Conservation (phyloP, 2,797 vertebrate genomes). For the Aphelocoma californica region DNA sequence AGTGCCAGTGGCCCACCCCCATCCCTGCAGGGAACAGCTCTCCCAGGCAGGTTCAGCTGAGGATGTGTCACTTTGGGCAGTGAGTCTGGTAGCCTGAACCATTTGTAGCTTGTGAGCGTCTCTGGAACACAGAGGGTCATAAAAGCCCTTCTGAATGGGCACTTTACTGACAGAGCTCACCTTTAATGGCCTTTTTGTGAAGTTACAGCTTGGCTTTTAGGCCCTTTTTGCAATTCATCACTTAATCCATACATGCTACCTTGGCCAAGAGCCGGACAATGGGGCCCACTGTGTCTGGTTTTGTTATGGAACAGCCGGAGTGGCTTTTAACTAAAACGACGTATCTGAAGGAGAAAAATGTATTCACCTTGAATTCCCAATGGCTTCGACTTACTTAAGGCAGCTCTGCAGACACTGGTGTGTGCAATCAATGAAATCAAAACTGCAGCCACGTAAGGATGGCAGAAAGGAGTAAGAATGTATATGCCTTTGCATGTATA, state of each 20-base stretch:
- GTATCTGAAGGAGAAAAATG: slow-evolving; percentile 37
- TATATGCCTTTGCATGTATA: neutral
- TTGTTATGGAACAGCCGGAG: slow-evolving; percentile 34
- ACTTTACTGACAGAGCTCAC: slow-evolving; percentile 49
- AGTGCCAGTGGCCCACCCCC: neutral
- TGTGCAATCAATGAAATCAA: slow-evolving; percentile 38
- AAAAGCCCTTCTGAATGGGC: slow-evolving; percentile 56
- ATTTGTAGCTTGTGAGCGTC: neutral
- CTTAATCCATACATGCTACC: slow-evolving; percentile 47
- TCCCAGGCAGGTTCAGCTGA: neutral
- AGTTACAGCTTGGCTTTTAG: slow-evolving; percentile 63
- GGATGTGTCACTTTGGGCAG: neutral
- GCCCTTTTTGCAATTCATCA: slow-evolving; percentile 60
- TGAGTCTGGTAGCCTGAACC: neutral
- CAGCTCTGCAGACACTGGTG: slow-evolving; percentile 6
- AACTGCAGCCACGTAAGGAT: neutral
- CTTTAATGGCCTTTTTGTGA: slow-evolving; percentile 67
- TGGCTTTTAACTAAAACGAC: slow-evolving; percentile 66
- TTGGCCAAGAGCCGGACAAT: slow-evolving; percentile 53
- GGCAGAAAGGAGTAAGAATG: neutral
- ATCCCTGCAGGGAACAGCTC: neutral
- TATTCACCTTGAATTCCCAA: slow-evolving; percentile 55
- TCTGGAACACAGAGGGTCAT: slow-evolving; percentile 27
- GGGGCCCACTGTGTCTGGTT: slow-evolving; percentile 36
- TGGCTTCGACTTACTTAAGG: slow-evolving; percentile 23